Evolutionary conservation across 2,888 invertebrate genomes (phyloP), one percentile per base, ranked within the genome.

Genomic region (Chloromyia formosa): DNA sequence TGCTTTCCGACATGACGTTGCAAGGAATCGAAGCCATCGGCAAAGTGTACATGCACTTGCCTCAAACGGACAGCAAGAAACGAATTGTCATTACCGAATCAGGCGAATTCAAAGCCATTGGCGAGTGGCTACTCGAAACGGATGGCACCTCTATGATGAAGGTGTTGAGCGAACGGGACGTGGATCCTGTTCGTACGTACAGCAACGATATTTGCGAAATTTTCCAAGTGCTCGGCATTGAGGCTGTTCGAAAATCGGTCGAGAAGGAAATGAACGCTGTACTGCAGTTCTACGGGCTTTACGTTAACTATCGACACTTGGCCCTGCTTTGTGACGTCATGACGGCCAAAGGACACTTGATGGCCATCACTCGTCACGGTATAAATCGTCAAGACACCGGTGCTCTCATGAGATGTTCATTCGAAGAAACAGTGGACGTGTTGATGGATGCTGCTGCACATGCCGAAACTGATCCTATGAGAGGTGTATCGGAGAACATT

Each of bases 231-330:
- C 87, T 98, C 74, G 99, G 99, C 77, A 99, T 99, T 79, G 99
- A 99, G 85, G 99, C 99, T 83, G 99, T 99, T 60, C 92, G 99
- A 82, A 99, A 99, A 85, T 96, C 97, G 0, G 97, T 99, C 0
- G 99, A 99, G 84, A 97, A 97, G 82, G 99, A 99, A 90, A 99
- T 99, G 97, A 97, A 98, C 83, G 95, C 97, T 81, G 99, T 99
- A 68, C 89, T 99, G 83, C 96, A 97, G 84, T 99, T 99, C 88
- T 99, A 99, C 84, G 99, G 99, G 81, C 91, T 99, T 62, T 99
- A 99, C 89, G 99, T 99, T 82, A 99, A 99, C 89, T 99, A 99
- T 85, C 94, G 99, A 54, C 99, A 99, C 86, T 90, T 99, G 86
- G 98, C 99, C 22, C 89, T 99, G 86, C 91, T 99, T 82, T 99